Evolutionary conservation across 2,797 vertebrate species (phyloP).

Genomic region (Ispidina picta): DNA sequence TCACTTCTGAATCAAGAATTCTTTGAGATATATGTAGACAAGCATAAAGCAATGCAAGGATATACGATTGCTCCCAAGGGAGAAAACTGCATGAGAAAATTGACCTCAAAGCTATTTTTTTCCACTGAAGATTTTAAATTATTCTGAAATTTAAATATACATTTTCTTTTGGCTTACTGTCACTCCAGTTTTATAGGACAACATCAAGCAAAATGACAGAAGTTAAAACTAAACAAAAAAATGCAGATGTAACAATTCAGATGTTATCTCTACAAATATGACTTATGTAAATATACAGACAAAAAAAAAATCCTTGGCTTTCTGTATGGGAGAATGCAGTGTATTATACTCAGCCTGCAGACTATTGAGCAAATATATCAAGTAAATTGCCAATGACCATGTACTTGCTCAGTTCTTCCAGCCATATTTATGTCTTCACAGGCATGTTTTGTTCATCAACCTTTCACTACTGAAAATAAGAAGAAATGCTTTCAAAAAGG

Average conservation of each 20-base stretch:
- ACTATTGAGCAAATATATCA: not conserved
- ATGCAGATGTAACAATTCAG: not conserved
- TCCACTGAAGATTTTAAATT: not conserved
- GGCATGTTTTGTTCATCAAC: not conserved
- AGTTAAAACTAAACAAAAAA: not conserved
- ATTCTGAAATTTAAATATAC: not conserved
- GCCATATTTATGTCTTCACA: not conserved
- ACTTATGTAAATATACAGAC: not conserved
- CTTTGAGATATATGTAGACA: not conserved
- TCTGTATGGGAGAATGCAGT: not conserved
- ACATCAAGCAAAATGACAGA: rapidly evolving
- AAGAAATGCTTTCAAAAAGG: not conserved
- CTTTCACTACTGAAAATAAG: not conserved
- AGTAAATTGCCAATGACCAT: not conserved
- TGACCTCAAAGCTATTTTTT: not conserved
- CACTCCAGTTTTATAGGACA: not conserved
- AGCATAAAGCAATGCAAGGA: not conserved
- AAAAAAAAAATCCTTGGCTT: not conserved
- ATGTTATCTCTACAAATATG: not conserved
- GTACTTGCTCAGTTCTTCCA: not conserved
- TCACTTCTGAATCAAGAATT: not conserved
- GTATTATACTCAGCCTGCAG: not conserved
- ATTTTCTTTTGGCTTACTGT: not conserved
- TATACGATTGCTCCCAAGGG: not conserved
- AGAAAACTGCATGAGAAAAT: not conserved